Conservation (phyloP, 2,797 vertebrate genomes). For the Pempheris klunzingeri region DNA sequence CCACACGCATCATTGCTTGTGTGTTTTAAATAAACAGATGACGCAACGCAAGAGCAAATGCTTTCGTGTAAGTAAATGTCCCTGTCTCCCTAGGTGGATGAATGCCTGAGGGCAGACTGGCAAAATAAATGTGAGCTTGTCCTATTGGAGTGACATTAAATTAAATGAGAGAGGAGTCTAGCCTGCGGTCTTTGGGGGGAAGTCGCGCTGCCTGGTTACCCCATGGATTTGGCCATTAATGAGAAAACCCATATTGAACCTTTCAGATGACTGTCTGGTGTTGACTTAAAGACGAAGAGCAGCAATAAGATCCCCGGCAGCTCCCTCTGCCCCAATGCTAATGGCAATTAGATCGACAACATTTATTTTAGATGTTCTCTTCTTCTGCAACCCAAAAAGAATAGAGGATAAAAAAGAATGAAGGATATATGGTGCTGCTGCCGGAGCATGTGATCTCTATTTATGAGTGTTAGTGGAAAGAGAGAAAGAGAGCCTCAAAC, state of each 20-base stretch:
- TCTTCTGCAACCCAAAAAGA: slow-evolving; percentile 78
- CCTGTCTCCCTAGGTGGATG: slow-evolving; percentile 81
- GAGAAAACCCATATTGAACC: slow-evolving; percentile 88
- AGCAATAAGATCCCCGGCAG: slow-evolving; percentile 76
- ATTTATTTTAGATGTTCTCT: slow-evolving; percentile 84
- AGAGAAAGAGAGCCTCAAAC: slow-evolving; percentile 71
- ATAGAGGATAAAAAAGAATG: slow-evolving; percentile 84
- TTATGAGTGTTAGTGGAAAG: slow-evolving; percentile 81
- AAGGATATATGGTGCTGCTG: slow-evolving; percentile 67
- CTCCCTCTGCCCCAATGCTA: slow-evolving; percentile 80
- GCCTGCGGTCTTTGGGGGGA: slow-evolving; percentile 76
- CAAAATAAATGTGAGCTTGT: slow-evolving; percentile 88
- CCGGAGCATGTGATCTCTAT: slow-evolving; percentile 78
- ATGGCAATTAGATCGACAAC: slow-evolving; percentile 86
- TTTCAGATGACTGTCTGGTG: slow-evolving; percentile 82
- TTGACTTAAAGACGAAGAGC: slow-evolving; percentile 84
- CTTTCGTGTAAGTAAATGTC: slow-evolving; percentile 86
- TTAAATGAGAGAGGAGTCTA: slow-evolving; percentile 86
- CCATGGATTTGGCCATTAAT: slow-evolving; percentile 87
- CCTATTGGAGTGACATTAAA: slow-evolving; percentile 91
- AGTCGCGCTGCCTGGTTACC: slow-evolving; percentile 74
- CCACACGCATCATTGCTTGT: slow-evolving; percentile 51
- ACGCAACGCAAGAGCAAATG: slow-evolving; percentile 78
- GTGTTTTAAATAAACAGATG: slow-evolving; percentile 83
- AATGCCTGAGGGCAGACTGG: slow-evolving; percentile 78